Evolutionary conservation across 2,113 vertebrate genomes (phyloP), one percentile per base, ranked within the genome.

Genomic region (Zapus hudsonius): DNA sequence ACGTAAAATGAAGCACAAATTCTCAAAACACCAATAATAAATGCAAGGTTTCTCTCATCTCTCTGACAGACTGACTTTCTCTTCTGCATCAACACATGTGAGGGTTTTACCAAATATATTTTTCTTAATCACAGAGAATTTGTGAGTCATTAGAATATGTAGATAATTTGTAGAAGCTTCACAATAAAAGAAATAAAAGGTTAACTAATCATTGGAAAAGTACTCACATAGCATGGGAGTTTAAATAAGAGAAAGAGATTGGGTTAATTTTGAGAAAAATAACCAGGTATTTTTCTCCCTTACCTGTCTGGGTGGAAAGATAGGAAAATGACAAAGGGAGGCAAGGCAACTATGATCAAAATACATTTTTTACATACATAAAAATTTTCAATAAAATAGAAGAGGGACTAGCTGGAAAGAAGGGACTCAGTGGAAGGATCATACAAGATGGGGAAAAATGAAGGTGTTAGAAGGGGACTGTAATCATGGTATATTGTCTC

Each of bases 121-220:
- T 63, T 15, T 85, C 69, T 73, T 40, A 84, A 76, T 81, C 74
- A 67, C 61, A 57, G 73, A 95, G 47, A 72, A 25, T 47, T 59
- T 64, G 10, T 85, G 42, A 9, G 42, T 7, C 12, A 78, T 27
- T 76, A n/a, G 27, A 52, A 15, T 67, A 76, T 27, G 2, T 16
- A 12, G 47, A 22, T n/a, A 87, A 80, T 82, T 76, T 78, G 31
- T 16, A 44, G 11, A 59, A 42, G 3, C 90, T 89, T 63, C n/a
- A 75, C 31, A 80, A 44, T 61, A n/a, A 74, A 94, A 64, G 29
- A 89, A 29, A 66, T 25, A 87, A 87, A 92, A 66, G 27, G n/a
- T 75, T 83, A 89, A 83, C 70, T 89, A 83, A 79, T 89, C 47
- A 79, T 44, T 89, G 70, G 8, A 64, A 57, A 91, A 73, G 31